Percentiles rank a stretch among this genome's conserved stretches.
Conservation (phyloP, 2,113 vertebrate genomes). For the Mixornis gularis region DNA sequence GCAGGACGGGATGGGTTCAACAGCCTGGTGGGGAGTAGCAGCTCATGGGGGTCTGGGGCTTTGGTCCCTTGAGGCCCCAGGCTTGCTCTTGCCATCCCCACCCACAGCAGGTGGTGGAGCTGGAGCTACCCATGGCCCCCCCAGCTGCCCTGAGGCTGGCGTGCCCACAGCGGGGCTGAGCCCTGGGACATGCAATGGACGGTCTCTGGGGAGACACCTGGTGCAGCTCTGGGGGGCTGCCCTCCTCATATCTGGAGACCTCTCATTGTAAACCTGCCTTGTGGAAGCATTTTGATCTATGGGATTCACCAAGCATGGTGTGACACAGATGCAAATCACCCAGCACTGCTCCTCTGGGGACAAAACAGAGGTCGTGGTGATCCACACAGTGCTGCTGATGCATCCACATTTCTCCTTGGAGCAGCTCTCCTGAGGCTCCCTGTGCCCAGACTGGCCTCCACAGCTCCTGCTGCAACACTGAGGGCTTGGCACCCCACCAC, state of each 20-base stretch:
- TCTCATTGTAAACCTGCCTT: neutral
- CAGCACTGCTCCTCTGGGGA: neutral
- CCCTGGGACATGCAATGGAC: rapidly evolving
- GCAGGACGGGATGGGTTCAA: neutral
- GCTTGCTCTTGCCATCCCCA: neutral
- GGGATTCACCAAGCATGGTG: neutral
- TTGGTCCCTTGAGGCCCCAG: neutral
- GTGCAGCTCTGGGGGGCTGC: neutral
- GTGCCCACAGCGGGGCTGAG: rapidly evolving
- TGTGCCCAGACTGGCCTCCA: neutral
- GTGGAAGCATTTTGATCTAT: neutral
- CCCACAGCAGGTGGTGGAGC: neutral
- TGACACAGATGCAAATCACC: neutral
- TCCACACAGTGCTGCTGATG: neutral
- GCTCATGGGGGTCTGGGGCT: rapidly evolving
- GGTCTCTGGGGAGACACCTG: neutral
- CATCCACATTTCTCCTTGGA: neutral
- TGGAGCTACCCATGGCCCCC: neutral
- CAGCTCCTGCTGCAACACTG: rapidly evolving
- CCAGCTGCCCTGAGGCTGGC: rapidly evolving
- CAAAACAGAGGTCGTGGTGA: neutral
- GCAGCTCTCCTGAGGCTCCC: neutral
- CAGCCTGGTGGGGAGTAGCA: neutral
- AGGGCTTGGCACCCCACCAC: neutral
- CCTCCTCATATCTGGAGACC: neutral